These are phyloP conservation scores for Drosophila kokeensis DNA, from an alignment of 2,888 invertebrate species.

Conservation along the genomic window DNA sequence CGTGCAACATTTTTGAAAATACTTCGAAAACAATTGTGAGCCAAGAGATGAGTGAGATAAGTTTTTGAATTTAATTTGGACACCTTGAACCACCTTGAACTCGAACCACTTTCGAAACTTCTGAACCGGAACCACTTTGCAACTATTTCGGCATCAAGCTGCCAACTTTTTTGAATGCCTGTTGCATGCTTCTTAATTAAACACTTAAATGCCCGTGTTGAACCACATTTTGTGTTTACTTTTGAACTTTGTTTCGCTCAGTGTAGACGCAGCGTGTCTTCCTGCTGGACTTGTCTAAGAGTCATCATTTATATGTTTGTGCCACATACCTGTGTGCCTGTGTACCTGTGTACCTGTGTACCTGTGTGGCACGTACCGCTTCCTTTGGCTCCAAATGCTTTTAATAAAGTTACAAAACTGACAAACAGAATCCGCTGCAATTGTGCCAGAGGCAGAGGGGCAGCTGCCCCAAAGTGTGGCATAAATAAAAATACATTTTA, in stretches of 20 bases:
- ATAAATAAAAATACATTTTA: constrained; percentile 50
- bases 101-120: background rate
- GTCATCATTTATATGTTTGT: constrained; percentile 2
- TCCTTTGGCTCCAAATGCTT: constrained; percentile 36
- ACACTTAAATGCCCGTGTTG: background rate
- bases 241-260: constrained; percentile 1
- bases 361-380: constrained; percentile 28
- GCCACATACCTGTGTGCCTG: background rate
- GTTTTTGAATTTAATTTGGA: background rate
- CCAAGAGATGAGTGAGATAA: no score
- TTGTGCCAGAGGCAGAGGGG: background rate
- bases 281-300: constrained; percentile 18
- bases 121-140: background rate
- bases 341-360: constrained; percentile 6
- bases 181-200: background rate
- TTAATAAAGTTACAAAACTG: constrained; percentile 64
- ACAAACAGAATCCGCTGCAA: constrained; percentile 51
- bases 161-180: background rate
- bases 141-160: background rate
- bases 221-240: background rate
- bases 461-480: constrained; percentile 18
- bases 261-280: constrained; percentile 16
- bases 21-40: background rate
- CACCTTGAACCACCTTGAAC: background rate
- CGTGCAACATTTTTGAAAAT: background rate